phyloP scores from a whole-genome alignment of 2,888 invertebrate genomes.

The Branchellion lobata region DNA sequence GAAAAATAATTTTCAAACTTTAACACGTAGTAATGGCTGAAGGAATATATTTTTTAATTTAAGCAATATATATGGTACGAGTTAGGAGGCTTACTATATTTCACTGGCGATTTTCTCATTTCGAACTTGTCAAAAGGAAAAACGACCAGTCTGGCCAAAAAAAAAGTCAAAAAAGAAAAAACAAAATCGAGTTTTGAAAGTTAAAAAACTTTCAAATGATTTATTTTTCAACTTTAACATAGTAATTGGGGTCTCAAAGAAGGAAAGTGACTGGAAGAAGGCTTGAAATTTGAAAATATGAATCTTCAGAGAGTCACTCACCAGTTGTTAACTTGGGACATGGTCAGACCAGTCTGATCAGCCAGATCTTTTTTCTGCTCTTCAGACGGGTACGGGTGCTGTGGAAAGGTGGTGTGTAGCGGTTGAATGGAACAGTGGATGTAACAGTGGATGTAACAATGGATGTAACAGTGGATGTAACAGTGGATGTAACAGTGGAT shows the following conservation, averaged over 20 bases:
- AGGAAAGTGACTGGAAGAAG: too few relatives aligned
- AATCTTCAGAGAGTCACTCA: conserved; percentile 68
- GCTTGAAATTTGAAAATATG: too few relatives aligned
- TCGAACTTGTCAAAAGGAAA: conserved; percentile 20
- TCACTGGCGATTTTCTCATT: conserved; percentile 14
- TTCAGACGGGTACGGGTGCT: conserved; percentile 99
- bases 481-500: too few relatives aligned
- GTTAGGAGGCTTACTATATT: conserved; percentile 11
- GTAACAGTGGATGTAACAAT: too few relatives aligned
- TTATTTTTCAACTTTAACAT: neutral
- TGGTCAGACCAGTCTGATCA: conserved; percentile 99
- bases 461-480: too few relatives aligned
- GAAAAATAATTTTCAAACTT: neutral
- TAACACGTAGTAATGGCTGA: neutral
- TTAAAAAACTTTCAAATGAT: neutral
- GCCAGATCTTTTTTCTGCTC: conserved; percentile 99
- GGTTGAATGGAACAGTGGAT: too few relatives aligned
- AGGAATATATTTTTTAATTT: conserved; percentile 8
- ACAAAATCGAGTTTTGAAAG: neutral
- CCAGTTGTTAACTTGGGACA: conserved; percentile 99
- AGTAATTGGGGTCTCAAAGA: too few relatives aligned
- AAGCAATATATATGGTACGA: conserved; percentile 16
- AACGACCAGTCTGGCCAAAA: neutral
- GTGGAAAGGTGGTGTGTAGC: too few relatives aligned
- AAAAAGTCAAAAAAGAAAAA: neutral